These are phyloP conservation scores for Orthosia incerta DNA, from an alignment of 2,888 invertebrate species.

Conservation along the genomic window DNA sequence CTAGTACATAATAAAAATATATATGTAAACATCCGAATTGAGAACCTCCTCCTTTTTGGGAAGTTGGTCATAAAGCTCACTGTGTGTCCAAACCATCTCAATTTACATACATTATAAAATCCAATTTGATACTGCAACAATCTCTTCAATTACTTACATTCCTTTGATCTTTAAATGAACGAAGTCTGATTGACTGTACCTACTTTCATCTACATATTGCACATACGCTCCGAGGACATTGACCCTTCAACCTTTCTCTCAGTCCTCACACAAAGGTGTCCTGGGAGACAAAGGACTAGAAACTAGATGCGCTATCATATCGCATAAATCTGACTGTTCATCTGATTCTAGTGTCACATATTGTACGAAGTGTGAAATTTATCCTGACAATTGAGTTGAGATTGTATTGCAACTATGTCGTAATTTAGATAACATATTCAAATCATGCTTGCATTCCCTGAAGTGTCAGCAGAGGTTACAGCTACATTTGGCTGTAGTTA, in stretches of 20 bases:
- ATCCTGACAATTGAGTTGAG: conserved; percentile 13
- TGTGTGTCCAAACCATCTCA: not conserved
- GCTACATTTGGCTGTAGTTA: no score
- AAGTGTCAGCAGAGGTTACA: no score
- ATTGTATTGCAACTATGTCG: not conserved
- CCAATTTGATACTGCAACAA: not conserved
- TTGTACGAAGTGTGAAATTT: conserved; percentile 25
- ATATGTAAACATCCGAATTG: no score
- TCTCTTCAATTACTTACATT: not conserved
- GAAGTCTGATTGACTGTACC: conserved; percentile 7
- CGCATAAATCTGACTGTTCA: conserved; percentile 41
- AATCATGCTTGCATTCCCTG: no score
- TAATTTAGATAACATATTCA: not conserved
- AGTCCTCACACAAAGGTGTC: conserved; percentile 38
- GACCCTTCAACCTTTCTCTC: conserved; percentile 33
- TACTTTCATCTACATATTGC: conserved; percentile 24
- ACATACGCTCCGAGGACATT: conserved; percentile 7
- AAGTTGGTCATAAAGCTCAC: no score
- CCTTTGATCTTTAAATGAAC: conserved; percentile 18
- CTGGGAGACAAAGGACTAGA: conserved; percentile 46
- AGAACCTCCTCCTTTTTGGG: no score
- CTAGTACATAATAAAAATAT: no score
- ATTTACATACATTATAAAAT: not conserved
- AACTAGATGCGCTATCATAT: conserved; percentile 39
- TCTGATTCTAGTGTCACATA: conserved; percentile 32